phyloP scores from a whole-genome alignment of 2,113 vertebrate species.

The Grallaria varia region DNA sequence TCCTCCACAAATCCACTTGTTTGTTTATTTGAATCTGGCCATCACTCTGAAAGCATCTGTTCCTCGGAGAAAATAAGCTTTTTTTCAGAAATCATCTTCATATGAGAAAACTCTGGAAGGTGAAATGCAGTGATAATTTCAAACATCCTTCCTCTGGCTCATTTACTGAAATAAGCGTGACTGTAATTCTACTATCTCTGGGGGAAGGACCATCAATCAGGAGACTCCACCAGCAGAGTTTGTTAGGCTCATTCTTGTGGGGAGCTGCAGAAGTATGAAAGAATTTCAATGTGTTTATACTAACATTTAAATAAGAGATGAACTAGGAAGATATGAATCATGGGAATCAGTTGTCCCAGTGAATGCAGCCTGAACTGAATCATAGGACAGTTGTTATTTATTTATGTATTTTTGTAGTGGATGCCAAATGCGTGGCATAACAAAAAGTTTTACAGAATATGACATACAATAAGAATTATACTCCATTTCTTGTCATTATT shows the following conservation, averaged over 20 bases:
- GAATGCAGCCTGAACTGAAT: slow-evolving; percentile 13
- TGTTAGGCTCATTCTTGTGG: neutral
- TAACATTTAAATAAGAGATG: slow-evolving; percentile 28
- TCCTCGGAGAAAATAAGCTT: neutral
- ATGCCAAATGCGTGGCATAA: neutral
- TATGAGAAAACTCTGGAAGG: slow-evolving; percentile 14
- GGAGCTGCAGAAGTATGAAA: neutral
- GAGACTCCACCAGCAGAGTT: neutral
- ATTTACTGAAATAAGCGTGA: neutral
- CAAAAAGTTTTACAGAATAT: neutral
- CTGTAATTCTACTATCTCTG: slow-evolving; percentile 1
- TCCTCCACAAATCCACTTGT: neutral
- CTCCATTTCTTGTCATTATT: neutral
- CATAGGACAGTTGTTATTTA: slow-evolving; percentile 22
- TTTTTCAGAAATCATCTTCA: slow-evolving; percentile 12
- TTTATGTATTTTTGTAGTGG: slow-evolving; percentile 14
- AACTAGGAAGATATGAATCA: slow-evolving; percentile 35
- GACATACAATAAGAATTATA: neutral
- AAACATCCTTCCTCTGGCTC: slow-evolving; percentile 9
- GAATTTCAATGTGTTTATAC: slow-evolving; percentile 31
- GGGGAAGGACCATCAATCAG: neutral
- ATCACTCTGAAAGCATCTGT: neutral
- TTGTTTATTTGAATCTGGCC: neutral
- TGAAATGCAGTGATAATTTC: slow-evolving; percentile 17
- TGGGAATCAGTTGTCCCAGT: slow-evolving; percentile 1